phyloP scores from a whole-genome alignment of 2,797 vertebrate species.

The Sebastes nivosus region DNA sequence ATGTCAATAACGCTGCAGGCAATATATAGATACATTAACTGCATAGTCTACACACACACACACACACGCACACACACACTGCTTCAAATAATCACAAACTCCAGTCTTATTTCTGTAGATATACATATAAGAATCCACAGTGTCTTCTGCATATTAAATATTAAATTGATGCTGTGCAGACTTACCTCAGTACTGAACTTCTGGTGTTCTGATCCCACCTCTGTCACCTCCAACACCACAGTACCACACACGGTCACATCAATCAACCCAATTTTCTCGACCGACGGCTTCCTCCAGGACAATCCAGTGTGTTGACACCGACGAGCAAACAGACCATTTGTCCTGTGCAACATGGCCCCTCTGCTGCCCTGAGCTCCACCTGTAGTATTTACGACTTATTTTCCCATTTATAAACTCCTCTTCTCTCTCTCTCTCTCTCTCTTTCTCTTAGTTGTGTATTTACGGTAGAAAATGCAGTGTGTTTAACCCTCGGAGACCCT shows the following conservation, averaged over 20 bases:
- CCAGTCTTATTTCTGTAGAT: neutral
- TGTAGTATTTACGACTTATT: constrained; percentile 18
- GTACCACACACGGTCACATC: neutral
- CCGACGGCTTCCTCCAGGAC: constrained; percentile 16
- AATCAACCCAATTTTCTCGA: neutral
- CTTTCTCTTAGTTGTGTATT: neutral
- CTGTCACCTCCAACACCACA: neutral
- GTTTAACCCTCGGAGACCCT: neutral
- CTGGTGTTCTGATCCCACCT: neutral
- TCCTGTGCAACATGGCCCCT: neutral
- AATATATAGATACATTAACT: neutral
- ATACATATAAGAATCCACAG: neutral
- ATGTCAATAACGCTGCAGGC: neutral
- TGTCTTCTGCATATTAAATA: neutral
- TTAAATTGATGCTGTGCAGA: neutral
- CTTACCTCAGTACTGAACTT: neutral
- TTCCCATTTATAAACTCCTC: neutral
- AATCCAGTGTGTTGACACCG: constrained; percentile 12
- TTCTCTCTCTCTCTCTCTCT: neutral
- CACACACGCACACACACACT: neutral
- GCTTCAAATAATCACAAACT: neutral
- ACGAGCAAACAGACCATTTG: constrained; percentile 25
- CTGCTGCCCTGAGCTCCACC: constrained; percentile 20
- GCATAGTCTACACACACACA: neutral
- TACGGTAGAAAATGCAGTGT: neutral